A percentile compares a stretch with the other conserved stretches of the same genome.
phyloP scores from a whole-genome alignment of 2,797 vertebrate species.

The Chromis chromis region DNA sequence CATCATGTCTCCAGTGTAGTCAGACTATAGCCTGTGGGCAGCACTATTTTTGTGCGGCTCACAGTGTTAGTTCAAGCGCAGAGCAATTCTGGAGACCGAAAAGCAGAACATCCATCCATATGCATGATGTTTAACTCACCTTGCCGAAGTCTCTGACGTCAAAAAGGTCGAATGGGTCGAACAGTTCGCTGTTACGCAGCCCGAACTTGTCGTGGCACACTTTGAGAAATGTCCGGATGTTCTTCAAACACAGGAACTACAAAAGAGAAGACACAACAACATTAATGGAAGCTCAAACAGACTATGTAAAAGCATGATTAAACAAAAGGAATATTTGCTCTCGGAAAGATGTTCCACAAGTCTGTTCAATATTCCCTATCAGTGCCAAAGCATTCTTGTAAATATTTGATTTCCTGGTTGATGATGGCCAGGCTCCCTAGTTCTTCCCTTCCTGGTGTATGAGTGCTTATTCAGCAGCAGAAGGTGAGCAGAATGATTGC shows the following conservation, averaged over 20 bases:
- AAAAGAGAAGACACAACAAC: slow-evolving; percentile 15
- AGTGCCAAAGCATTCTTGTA: slow-evolving; percentile 25
- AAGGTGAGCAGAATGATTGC: slow-evolving; percentile 33
- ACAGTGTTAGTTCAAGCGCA: slow-evolving; percentile 13
- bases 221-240: slow-evolving; percentile 96
- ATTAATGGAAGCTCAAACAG: slow-evolving; percentile 1
- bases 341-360: slow-evolving; percentile 27
- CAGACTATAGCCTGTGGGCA: slow-evolving; percentile 17
- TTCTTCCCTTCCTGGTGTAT: slow-evolving; percentile 51
- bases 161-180: slow-evolving; percentile 98
- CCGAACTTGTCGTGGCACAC: slow-evolving; percentile 97
- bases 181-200: slow-evolving; percentile 94
- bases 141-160: slow-evolving; percentile 98
- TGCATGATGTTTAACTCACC: slow-evolving; percentile 83
- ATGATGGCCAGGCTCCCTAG: slow-evolving; percentile 56
- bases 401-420: slow-evolving; percentile 74
- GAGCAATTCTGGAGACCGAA: background rate
- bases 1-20: slow-evolving; percentile 16
- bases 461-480: slow-evolving; percentile 56
- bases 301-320: background rate
- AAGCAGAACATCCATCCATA: background rate
- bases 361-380: slow-evolving; percentile 40
- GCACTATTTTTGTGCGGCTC: background rate
- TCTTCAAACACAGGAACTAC: slow-evolving; percentile 98
- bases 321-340: slow-evolving; percentile 20